These are phyloP conservation scores for Drosophila chauvacae DNA, from an alignment of 1,140 invertebrate species.

Conservation along the genomic window DNA sequence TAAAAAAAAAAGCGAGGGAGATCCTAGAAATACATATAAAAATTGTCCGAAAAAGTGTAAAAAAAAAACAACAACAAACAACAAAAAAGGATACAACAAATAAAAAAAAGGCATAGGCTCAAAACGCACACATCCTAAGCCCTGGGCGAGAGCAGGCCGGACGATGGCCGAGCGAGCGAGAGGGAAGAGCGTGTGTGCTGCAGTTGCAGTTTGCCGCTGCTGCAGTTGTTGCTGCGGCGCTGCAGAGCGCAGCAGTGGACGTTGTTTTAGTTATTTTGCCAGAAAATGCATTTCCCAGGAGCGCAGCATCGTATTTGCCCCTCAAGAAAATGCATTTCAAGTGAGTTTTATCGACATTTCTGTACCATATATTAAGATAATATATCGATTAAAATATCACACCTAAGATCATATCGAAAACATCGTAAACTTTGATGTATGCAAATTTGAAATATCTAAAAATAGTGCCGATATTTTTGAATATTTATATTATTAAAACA, in stretches of 20 bases:
- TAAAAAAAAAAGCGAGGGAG: conserved; percentile 12
- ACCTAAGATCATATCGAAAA: no score
- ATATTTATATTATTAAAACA: not conserved
- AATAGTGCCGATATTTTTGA: no score
- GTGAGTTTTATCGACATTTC: not conserved
- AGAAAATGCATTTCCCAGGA: conserved; percentile 74
- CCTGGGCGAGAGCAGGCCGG: conserved; percentile 50
- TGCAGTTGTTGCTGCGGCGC: conserved; percentile 14
- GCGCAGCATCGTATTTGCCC: conserved; percentile 27
- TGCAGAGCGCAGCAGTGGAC: conserved; percentile 19
- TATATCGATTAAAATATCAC: no score
- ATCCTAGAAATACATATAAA: conserved; percentile 73
- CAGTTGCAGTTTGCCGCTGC: conserved; percentile 18
- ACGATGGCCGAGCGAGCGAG: conserved; percentile 38
- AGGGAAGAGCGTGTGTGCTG: conserved; percentile 20
- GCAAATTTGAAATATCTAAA: no score
- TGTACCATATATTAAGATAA: no score
- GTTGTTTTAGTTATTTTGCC: conserved; percentile 72
- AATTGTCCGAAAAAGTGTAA: conserved; percentile 60
- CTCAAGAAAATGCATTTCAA: not conserved
- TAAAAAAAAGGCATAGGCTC: conserved; percentile 33
- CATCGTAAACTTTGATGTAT: no score
- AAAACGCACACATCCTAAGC: conserved; percentile 60
- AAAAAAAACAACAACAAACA: conserved; percentile 20
- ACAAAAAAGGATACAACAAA: conserved; percentile 12